Evolutionary conservation across 2,797 vertebrate species (phyloP), one percentile per base, ranked within the genome.

Genomic region (Anniella stebbinsi): DNA sequence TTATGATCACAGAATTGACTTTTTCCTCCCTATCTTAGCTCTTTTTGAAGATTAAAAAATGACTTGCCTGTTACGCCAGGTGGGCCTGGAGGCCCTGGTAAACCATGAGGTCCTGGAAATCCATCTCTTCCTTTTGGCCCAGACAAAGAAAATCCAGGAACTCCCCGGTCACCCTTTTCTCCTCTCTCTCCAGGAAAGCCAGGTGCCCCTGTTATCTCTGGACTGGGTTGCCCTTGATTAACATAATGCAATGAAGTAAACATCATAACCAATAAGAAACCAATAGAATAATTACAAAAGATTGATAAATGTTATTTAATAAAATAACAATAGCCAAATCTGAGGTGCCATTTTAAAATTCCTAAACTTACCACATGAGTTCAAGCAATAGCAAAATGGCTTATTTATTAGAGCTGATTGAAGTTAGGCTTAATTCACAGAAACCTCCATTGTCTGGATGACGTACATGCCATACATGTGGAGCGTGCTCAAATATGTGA

Each of bases 61-160:
- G 0, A 95, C 85, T 95, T 94, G 96, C 97, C 96, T 83, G 95
- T 86, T 94, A 0, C 9, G 0, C 96, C 97, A 15, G 97, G 97
- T 89, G 90, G 95, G 95, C 99, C 96, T 23, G 98, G 97, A 51
- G 76, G 94, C 1, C 99, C 99, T 0, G 98, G 98, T 2, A 84
- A 93, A 5, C 99, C 99, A 0, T 98, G 97, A 2, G 93, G 94
- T 48, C 99, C 99, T 0, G 88, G 88, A 0, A 1, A 0, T 21
- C 99, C 99, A 36, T 98, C 97, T 94, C 96, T 97, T 96, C 99
- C 99, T 38, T 97, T 97, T 2, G 93, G 97, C 89, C 99, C 99
- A 1, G 96, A 95, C 25, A 98, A 95, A 89, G 98, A 96, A 51
- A 94, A 88, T 41, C 99, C 99, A 0, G 98, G 98, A 13, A 94